phyloP scores from a whole-genome alignment of 2,888 invertebrate genomes.

The Leptopterna dolabrata region DNA sequence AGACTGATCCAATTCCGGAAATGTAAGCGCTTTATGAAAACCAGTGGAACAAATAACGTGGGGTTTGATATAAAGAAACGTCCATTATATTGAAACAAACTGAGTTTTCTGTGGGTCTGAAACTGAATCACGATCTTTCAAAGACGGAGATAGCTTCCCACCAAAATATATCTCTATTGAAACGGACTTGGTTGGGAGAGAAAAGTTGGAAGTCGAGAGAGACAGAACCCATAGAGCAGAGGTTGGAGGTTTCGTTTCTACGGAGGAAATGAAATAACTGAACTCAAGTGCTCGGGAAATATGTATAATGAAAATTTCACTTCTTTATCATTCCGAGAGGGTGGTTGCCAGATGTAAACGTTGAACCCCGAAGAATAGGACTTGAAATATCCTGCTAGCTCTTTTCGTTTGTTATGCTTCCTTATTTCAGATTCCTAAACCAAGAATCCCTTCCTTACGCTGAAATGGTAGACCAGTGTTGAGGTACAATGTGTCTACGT shows the following conservation, averaged over 20 bases:
- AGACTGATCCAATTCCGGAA: too few species aligned
- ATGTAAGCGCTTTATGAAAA: not conserved
- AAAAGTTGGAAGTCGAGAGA: not conserved
- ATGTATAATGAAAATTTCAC: slow-evolving; percentile 22
- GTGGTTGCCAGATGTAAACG: not conserved
- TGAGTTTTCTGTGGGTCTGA: not conserved
- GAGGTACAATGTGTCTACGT: too few species aligned
- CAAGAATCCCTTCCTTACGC: too few species aligned
- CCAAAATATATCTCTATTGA: slow-evolving; percentile 36
- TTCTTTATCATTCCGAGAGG: not conserved
- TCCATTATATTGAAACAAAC: not conserved
- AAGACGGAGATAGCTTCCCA: not conserved
- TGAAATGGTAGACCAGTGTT: too few species aligned
- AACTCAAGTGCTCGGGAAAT: slow-evolving; percentile 15
- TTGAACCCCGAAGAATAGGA: not conserved
- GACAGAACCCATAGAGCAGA: not conserved
- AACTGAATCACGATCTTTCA: slow-evolving; percentile 11
- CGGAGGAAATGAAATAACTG: slow-evolving; percentile 37
- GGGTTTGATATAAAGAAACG: not conserved
- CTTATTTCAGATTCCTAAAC: too few species aligned
- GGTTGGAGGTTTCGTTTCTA: not conserved
- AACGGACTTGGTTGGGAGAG: not conserved
- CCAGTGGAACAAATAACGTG: not conserved
- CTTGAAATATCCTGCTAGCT: not conserved
- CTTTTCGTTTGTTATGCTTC: not conserved